Conservation (phyloP, 2,113 vertebrate genomes). For the Xiphorhynchus elegans region DNA sequence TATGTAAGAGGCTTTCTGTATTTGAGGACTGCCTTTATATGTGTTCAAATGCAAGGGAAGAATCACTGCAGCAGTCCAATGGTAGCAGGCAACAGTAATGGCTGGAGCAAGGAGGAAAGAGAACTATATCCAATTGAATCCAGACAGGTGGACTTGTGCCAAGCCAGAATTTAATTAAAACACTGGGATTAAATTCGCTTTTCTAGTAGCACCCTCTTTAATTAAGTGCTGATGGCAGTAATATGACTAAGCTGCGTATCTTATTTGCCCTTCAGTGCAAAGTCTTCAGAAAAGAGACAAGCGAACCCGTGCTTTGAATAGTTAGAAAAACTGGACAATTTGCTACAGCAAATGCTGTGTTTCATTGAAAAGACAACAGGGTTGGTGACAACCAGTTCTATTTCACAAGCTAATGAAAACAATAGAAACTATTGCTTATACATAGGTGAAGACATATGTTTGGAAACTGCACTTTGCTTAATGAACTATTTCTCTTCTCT, state of each 20-base stretch:
- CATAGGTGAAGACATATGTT: background rate
- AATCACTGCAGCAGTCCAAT: background rate
- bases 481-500: background rate
- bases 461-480: background rate
- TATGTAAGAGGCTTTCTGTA: background rate
- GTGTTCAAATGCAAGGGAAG: background rate
- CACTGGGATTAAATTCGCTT: constrained; percentile 50
- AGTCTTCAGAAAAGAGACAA: background rate
- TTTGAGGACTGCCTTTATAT: background rate
- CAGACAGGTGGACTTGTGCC: constrained; percentile 40
- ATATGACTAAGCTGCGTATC: constrained; percentile 31
- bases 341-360: background rate
- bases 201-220: constrained; percentile 50
- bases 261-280: background rate
- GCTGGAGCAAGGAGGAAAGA: background rate
- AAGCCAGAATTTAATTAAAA: constrained; percentile 57
- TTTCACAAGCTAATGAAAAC: constrained; percentile 4
- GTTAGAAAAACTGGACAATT: background rate
- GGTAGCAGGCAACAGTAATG: background rate
- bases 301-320: background rate
- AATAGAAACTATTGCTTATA: background rate
- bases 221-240: constrained; percentile 53
- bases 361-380: background rate
- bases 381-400: background rate
- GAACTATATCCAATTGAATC: background rate